Evolutionary conservation across 2,113 vertebrate genomes (phyloP).

Genomic region (Seriola aureovittata): DNA sequence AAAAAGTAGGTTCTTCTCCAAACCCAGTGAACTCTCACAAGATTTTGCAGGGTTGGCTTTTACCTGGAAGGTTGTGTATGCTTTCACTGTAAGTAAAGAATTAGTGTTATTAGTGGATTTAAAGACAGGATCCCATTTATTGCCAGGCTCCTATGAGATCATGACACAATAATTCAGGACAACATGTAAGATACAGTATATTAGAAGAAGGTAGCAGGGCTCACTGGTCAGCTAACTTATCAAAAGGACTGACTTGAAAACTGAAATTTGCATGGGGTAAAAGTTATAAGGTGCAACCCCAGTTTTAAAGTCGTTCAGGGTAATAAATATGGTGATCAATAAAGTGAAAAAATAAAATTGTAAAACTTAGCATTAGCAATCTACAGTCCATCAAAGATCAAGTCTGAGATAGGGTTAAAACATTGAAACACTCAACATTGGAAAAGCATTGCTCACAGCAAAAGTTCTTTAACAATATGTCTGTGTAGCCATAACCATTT

Average conservation of each 20-base stretch:
- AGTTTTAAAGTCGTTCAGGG: not conserved
- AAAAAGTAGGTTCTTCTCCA: too few relatives aligned
- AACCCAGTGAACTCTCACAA: too few relatives aligned
- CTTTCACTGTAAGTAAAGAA: not conserved
- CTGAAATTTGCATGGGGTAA: not conserved
- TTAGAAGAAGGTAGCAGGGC: slow-evolving; percentile 1
- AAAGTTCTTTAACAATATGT: not conserved
- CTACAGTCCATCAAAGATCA: not conserved
- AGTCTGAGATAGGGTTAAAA: not conserved
- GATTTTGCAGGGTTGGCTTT: too few relatives aligned
- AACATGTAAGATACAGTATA: not conserved
- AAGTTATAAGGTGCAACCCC: not conserved
- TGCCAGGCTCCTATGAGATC: not conserved
- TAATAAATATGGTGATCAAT: not conserved
- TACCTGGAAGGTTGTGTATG: not conserved
- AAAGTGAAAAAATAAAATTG: not conserved
- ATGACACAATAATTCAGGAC: slow-evolving; percentile 10
- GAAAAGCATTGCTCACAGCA: not conserved
- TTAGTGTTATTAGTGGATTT: not conserved
- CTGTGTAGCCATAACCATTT: not conserved
- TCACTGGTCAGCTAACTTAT: slow-evolving; percentile 24
- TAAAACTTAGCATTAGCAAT: not conserved
- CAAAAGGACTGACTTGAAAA: not conserved
- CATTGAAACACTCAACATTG: not conserved
- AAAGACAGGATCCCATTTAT: not conserved